Base-by-base conservation (phyloP, 2,888 invertebrate genomes). In the Steromphala cineraria region DNA sequence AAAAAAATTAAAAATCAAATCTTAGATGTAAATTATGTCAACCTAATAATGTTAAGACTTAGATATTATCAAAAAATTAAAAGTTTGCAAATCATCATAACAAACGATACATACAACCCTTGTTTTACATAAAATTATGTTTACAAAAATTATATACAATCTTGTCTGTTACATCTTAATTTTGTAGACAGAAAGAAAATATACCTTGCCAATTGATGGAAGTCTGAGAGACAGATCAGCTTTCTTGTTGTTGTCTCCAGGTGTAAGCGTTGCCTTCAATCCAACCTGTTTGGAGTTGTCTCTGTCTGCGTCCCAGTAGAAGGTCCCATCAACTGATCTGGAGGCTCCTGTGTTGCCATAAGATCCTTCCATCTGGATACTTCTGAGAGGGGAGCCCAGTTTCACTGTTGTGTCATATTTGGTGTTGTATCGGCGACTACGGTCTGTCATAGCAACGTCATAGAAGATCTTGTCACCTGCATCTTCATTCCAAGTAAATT, bases 301-400 rank as follows among this genome's bases (percentile, higher is more conserved):
- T 28, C 84, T 81, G 19, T 84, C 87, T 52, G 88, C 87, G 86
- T 92, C 91, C 91, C 91, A 91, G 76, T 84, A 84, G 74, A 90
- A 80, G 10, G 82, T 78, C 7, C 81, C 84, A 67, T 88, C 87
- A 4, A 82, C 76, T 85, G 86, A 19, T 76, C 75, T 46, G 87
- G 88, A 76, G 28, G 15, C 21, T 55, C 62, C 24, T 21, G 31
- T 56, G 15, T 81, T 19, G 53, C 71, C 75, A 77, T 67, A 71
- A 7, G 81, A 80, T 24, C 84, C 83, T 8, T 80, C 17, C 10
- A 81, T n/a, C 36, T 82, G 77, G 15, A 88, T 52, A 31, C 83
- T 87, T 19, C 87, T 81, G 0, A 71, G 67, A 4, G 88, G 89
- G 1, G 85, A 36, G 28, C 87, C 85, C 1, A 87, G n/a, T 77